Evolutionary conservation across 1,140 invertebrate genomes (phyloP), one percentile per base, ranked within the genome.

Genomic region (Drosophila kanapiae): DNA sequence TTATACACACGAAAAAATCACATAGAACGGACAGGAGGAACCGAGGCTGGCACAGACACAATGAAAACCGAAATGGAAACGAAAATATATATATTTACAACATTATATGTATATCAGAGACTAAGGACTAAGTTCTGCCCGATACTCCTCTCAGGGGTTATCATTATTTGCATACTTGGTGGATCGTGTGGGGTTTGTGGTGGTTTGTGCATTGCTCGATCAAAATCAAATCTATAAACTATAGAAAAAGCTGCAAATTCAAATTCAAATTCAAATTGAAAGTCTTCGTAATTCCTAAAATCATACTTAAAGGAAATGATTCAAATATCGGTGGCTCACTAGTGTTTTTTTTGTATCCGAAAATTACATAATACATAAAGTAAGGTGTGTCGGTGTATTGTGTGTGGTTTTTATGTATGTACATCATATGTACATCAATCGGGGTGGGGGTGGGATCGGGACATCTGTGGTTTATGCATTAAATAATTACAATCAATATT

Each of bases 401-500:
- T 56, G 45, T 43, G 16, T 45, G 45, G 23, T 23, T 35, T n/a
- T n/a, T n/a, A n/a, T n/a, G n/a, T n/a, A 69, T 58, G 68, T 57
- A 43, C 47, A 48, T 58, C 29, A 38, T 43, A 57, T 75, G 51
- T 54, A 56, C 58, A 53, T 49, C 31, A 33, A 53, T 37, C 57
- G 23, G 47, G 23, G 31, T 14, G 6, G 38, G 64, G 29, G 13
- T 11, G 31, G 42, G 48, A 51, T 37, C 6, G 43, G 63, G 76
- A 49, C 58, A 57, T 78, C 35, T 33, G 57, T 78, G 75, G 62
- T 78, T 51, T 70, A 70, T 79, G 76, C 82, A 65, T 81, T 77
- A 87, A 82, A 87, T 83, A 87, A 87, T 80, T 87, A 87, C 84
- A 87, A 80, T 87, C 48, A 87, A 86, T 86, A 87, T 79, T 84